Evolutionary conservation across 2,888 invertebrate genomes (phyloP).

Genomic region (Linnaemya tessellans): DNA sequence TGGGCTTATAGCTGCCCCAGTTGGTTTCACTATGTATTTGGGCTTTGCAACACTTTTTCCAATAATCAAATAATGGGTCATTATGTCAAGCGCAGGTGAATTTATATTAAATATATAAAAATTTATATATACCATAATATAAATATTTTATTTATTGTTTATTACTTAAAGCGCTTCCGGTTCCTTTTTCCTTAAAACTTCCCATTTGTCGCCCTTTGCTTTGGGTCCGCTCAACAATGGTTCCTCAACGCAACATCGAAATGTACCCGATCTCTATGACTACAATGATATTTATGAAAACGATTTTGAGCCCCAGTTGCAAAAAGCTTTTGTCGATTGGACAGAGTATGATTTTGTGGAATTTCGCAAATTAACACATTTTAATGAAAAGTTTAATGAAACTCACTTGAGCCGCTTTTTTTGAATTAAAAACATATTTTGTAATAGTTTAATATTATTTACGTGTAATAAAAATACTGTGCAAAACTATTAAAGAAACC

Average conservation of each 20-base stretch:
- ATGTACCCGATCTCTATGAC: constrained; percentile 61
- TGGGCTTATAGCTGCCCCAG: constrained; percentile 85
- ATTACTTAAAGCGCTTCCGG: constrained; percentile 83
- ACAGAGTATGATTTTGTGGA: constrained; percentile 65
- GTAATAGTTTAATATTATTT: background rate
- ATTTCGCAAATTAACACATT: constrained; percentile 53
- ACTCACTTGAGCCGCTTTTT: background rate
- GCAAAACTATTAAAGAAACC: no score
- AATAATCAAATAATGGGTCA: constrained; percentile 84
- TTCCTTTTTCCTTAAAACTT: constrained; percentile 83
- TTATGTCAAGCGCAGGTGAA: constrained; percentile 83
- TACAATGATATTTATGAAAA: constrained; percentile 67
- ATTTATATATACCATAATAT: background rate
- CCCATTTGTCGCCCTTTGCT: constrained; percentile 74
- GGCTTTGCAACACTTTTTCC: constrained; percentile 82
- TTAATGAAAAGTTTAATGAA: constrained; percentile 22
- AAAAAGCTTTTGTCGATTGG: constrained; percentile 72
- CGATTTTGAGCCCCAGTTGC: constrained; percentile 76
- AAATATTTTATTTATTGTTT: background rate
- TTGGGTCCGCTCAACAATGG: constrained; percentile 70
- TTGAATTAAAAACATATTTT: background rate
- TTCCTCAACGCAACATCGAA: background rate
- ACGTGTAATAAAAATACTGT: background rate
- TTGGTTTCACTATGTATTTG: constrained; percentile 85
- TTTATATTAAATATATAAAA: background rate